These are phyloP conservation scores for Harpagoxenus sublaevis DNA, from an alignment of 2,888 invertebrate species.

Conservation along the genomic window DNA sequence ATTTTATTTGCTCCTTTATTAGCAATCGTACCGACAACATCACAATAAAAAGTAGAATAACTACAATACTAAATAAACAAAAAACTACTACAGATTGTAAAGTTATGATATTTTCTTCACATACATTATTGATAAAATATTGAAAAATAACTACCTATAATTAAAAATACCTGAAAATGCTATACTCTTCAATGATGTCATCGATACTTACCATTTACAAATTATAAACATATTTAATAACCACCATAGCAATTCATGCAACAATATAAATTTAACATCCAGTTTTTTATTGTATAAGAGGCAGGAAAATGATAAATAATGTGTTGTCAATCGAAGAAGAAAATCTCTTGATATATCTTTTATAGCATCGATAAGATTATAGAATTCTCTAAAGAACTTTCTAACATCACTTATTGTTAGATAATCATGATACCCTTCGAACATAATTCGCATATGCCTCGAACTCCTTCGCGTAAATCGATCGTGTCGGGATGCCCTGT, in stretches of 20 bases:
- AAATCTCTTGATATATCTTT: neutral
- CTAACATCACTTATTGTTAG: too few species aligned
- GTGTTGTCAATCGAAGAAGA: neutral
- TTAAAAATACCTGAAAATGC: neutral
- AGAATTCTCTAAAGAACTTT: too few species aligned
- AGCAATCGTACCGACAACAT: neutral
- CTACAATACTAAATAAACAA: neutral
- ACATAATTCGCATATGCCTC: neutral
- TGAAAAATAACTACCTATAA: neutral
- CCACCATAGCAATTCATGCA: neutral
- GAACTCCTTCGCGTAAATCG: neutral
- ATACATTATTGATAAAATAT: neutral
- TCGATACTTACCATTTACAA: neutral
- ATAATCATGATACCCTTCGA: neutral
- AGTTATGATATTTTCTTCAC: neutral
- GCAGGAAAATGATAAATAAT: neutral
- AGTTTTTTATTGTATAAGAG: neutral
- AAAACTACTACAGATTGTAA: neutral
- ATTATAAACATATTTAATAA: neutral
- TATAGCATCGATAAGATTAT: neutral
- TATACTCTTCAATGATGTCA: neutral
- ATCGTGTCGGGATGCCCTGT: constrained; percentile 64
- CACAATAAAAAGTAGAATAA: neutral
- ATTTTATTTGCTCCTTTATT: neutral
- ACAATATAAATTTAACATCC: neutral